phyloP scores from a whole-genome alignment of 1,140 invertebrate genomes.

The Idris sp. region DNA sequence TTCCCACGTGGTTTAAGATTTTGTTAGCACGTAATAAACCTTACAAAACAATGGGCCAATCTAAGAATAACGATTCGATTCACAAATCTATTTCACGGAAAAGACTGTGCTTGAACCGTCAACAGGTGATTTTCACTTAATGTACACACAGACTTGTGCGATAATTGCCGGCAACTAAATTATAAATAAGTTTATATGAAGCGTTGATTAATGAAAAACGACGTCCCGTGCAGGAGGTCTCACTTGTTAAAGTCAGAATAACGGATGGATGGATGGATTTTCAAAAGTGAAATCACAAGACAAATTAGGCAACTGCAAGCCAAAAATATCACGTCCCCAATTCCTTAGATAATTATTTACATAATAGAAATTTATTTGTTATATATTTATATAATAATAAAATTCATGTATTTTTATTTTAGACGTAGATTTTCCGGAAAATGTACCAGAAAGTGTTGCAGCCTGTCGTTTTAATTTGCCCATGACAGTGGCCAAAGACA shows the following conservation, averaged over 20 bases:
- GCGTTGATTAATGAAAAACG: no score
- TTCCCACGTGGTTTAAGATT: constrained; percentile 13
- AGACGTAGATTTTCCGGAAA: no score
- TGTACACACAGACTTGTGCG: not conserved
- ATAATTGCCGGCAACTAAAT: constrained; percentile 2
- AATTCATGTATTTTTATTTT: constrained; percentile 35
- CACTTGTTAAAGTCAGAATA: constrained; percentile 2
- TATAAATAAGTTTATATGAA: constrained; percentile 9
- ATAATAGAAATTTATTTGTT: no score
- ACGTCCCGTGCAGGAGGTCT: no score
- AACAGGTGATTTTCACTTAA: constrained; percentile 59
- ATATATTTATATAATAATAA: no score
- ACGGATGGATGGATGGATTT: constrained; percentile 7
- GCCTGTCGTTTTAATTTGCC: constrained; percentile 68
- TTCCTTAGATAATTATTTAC: constrained; percentile 76
- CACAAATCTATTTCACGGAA: constrained; percentile 5
- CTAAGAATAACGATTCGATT: constrained; percentile 48
- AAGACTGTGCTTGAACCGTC: constrained; percentile 4
- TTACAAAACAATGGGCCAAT: constrained; percentile 30
- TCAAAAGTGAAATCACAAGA: constrained; percentile 33
- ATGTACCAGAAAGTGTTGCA: no score
- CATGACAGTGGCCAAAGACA: constrained; percentile 61
- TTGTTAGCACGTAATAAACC: constrained; percentile 32
- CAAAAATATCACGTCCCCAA: constrained; percentile 70
- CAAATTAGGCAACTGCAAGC: constrained; percentile 53